Conservation (phyloP, 2,888 invertebrate genomes). For the Ganaspis brasiliensis region DNA sequence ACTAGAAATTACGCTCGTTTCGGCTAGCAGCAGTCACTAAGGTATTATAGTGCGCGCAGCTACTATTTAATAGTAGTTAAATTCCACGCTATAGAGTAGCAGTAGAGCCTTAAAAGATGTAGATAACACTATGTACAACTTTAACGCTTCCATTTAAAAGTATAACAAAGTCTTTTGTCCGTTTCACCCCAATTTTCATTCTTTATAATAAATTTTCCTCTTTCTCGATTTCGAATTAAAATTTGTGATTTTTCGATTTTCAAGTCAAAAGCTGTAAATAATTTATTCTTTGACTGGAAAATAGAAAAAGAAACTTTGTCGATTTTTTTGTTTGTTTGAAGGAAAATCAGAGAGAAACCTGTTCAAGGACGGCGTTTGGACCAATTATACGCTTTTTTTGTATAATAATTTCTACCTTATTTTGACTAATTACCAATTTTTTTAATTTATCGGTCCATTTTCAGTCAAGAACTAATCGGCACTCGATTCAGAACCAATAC, state of each 20-base stretch:
- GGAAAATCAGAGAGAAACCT: constrained; percentile 18
- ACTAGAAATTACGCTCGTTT: constrained; percentile 68
- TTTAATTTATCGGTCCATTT: constrained; percentile 31
- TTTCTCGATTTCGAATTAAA: too few species aligned
- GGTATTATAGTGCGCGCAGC: constrained; percentile 71
- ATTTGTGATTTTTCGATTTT: too few species aligned
- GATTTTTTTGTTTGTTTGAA: too few species aligned
- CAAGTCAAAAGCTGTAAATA: too few species aligned
- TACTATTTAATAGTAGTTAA: constrained; percentile 67
- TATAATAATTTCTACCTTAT: constrained; percentile 40
- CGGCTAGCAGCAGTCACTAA: constrained; percentile 69
- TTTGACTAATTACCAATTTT: constrained; percentile 33
- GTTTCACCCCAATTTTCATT: constrained; percentile 36
- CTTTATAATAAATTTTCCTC: not conserved
- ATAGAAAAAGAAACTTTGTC: not conserved
- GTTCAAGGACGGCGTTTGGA: constrained; percentile 43
- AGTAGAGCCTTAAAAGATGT: constrained; percentile 74
- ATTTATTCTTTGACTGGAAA: too few species aligned
- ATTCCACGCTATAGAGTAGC: constrained; percentile 64
- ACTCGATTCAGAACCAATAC: constrained; percentile 74
- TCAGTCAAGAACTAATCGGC: constrained; percentile 42
- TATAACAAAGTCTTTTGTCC: constrained; percentile 36
- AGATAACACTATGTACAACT: constrained; percentile 77
- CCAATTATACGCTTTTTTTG: constrained; percentile 38
- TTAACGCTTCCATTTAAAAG: constrained; percentile 52